phyloP scores from a whole-genome alignment of 2,113 vertebrate species.

The Zootoca vivipara region DNA sequence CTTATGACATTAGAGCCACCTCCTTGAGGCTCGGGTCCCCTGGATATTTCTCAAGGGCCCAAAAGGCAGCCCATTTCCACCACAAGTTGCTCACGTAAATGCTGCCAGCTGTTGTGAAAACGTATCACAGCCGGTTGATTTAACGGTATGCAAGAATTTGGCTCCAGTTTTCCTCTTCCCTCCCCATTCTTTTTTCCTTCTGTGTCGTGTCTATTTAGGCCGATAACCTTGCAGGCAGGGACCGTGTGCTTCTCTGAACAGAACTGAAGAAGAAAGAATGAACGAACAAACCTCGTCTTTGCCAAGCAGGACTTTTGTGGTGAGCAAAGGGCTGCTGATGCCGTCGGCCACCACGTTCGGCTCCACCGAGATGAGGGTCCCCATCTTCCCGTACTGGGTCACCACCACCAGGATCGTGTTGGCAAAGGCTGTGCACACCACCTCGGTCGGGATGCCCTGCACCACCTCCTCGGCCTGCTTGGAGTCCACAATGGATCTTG shows the following conservation, averaged over 20 bases:
- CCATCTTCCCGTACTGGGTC: constrained; percentile 95
- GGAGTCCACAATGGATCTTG: constrained; percentile 77
- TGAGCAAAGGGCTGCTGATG: constrained; percentile 80
- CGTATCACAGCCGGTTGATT: no score
- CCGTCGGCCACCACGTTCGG: constrained; percentile 80
- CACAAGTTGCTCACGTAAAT: no score
- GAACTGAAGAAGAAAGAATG: not conserved
- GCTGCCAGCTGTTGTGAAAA: no score
- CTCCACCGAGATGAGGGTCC: constrained; percentile 88
- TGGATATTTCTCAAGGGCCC: no score
- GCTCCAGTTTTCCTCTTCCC: not conserved
- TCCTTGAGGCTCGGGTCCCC: not conserved
- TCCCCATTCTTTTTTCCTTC: not conserved
- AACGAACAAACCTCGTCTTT: constrained; percentile 86
- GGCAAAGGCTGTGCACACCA: constrained; percentile 92
- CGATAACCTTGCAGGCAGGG: no score
- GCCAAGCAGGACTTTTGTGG: constrained; percentile 91
- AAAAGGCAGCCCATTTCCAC: no score
- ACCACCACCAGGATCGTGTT: constrained; percentile 91
- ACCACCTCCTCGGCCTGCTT: constrained; percentile 82
- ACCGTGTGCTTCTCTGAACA: no score
- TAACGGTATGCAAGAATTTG: no score
- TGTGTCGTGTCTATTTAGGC: no score
- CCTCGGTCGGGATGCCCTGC: constrained; percentile 86
- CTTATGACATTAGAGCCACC: no score